Evolutionary conservation across 1,140 invertebrate genomes (phyloP).

Genomic region (Euglossa dilemma): DNA sequence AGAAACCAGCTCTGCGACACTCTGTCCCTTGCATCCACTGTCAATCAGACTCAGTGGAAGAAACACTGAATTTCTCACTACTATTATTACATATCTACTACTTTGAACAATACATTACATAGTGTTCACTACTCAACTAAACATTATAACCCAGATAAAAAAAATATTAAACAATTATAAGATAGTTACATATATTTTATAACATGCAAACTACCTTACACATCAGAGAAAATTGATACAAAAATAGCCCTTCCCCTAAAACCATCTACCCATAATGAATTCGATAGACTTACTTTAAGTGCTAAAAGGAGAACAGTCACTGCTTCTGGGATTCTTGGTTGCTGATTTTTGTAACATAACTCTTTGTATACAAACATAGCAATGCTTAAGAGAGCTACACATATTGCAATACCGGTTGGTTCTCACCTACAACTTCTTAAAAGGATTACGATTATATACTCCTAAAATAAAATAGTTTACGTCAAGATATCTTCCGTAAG

Average conservation of each 20-base stretch:
- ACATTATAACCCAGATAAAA: conserved; percentile 23
- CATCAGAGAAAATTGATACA: neutral
- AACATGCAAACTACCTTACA: conserved; percentile 30
- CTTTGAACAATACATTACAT: conserved; percentile 2
- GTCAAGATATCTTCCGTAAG: conserved; percentile 14
- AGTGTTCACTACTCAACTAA: conserved; percentile 24
- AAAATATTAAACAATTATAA: conserved; percentile 42
- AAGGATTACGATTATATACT: conserved; percentile 93
- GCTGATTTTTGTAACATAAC: conserved; percentile 85
- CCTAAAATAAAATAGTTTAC: conserved; percentile 84
- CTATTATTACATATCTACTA: conserved; percentile 22
- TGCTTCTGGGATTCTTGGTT: conserved; percentile 91
- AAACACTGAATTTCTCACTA: conserved; percentile 11
- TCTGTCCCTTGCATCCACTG: conserved; percentile 66
- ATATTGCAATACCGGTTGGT: conserved; percentile 93
- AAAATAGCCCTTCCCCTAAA: neutral
- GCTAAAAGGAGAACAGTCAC: conserved; percentile 93
- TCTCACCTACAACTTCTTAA: conserved; percentile 93
- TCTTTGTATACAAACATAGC: conserved; percentile 93
- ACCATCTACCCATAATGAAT: neutral
- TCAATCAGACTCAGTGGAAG: conserved; percentile 68
- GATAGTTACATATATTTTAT: neutral
- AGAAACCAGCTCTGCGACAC: conserved; percentile 74
- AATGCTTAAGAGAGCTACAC: conserved; percentile 93
- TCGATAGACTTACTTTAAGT: conserved; percentile 85